Evolutionary conservation across 1,140 invertebrate genomes (phyloP).

Genomic region (Eriosoma lanigerum): DNA sequence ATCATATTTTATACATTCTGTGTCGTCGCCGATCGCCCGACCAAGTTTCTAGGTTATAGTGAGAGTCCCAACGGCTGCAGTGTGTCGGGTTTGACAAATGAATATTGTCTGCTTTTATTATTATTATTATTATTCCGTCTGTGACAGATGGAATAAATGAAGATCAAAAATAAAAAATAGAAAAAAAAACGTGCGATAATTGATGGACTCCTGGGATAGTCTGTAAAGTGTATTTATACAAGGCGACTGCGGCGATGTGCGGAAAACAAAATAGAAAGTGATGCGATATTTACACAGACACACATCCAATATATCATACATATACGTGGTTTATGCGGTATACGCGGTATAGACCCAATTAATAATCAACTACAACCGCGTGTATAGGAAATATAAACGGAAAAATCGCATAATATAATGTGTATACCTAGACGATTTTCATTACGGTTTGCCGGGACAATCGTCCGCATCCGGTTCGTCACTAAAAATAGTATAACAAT

Average conservation of each 20-base stretch:
- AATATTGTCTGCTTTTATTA: not conserved
- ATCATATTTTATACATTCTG: slow-evolving; percentile 28
- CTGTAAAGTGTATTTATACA: too few species aligned
- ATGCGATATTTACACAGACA: too few species aligned
- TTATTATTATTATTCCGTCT: slow-evolving; percentile 13
- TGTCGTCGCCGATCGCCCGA: slow-evolving; percentile 4
- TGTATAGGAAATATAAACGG: too few species aligned
- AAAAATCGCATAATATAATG: not conserved
- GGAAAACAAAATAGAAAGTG: too few species aligned
- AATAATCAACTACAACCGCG: too few species aligned
- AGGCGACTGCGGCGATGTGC: too few species aligned
- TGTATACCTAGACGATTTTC: slow-evolving; percentile 8
- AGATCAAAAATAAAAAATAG: not conserved
- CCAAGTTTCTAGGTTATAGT: slow-evolving; percentile 1
- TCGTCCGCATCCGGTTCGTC: slow-evolving; percentile 26
- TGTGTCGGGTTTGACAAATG: slow-evolving; percentile 41
- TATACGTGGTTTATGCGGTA: too few species aligned
- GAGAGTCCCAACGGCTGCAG: slow-evolving; percentile 14
- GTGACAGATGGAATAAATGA: slow-evolving; percentile 5
- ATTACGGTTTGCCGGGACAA: not conserved
- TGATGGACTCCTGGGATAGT: too few species aligned
- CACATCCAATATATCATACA: too few species aligned
- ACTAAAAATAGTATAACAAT: not conserved
- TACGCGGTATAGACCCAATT: too few species aligned
- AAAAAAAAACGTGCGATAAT: too few species aligned